These are phyloP conservation scores for Neocrepidodera transversa DNA, from an alignment of 2,888 invertebrate species.

Conservation along the genomic window DNA sequence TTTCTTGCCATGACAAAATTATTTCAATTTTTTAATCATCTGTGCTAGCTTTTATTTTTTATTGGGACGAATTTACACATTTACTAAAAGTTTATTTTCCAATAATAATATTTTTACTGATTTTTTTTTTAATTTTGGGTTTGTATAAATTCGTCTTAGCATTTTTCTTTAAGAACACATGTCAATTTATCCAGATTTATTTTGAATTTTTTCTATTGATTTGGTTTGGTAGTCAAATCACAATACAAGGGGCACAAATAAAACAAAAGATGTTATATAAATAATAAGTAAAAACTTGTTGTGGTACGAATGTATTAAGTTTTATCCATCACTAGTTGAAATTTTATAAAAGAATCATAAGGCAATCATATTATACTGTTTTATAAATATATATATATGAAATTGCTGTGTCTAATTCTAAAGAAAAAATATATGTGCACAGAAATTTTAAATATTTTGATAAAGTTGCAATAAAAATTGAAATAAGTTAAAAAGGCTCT, in stretches of 20 bases:
- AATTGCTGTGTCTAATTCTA: slow-evolving; percentile 60
- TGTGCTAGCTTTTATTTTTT: slow-evolving; percentile 21
- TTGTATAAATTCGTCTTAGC: neutral
- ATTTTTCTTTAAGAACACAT: neutral
- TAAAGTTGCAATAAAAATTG: slow-evolving; percentile 58
- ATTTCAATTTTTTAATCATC: slow-evolving; percentile 40
- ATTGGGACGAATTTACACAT: neutral
- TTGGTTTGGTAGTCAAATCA: slow-evolving; percentile 48
- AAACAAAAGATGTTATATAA: slow-evolving; percentile 52
- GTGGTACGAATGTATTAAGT: slow-evolving; percentile 53
- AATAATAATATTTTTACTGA: no score
- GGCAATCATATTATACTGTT: slow-evolving; percentile 60
- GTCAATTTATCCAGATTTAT: slow-evolving; percentile 1
- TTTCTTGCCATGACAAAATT: slow-evolving; percentile 56
- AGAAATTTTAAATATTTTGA: slow-evolving; percentile 59
- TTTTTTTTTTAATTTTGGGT: no score
- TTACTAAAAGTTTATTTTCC: neutral
- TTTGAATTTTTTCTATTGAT: slow-evolving; percentile 1
- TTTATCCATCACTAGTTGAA: slow-evolving; percentile 51
- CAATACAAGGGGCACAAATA: slow-evolving; percentile 60
- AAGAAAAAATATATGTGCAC: slow-evolving; percentile 55
- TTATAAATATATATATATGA: slow-evolving; percentile 44
- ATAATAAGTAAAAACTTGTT: slow-evolving; percentile 55
- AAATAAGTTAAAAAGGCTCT: slow-evolving; percentile 40
- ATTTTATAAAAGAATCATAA: slow-evolving; percentile 50